phyloP scores from a whole-genome alignment of 2,113 vertebrate species.

The Castor canadensis region DNA sequence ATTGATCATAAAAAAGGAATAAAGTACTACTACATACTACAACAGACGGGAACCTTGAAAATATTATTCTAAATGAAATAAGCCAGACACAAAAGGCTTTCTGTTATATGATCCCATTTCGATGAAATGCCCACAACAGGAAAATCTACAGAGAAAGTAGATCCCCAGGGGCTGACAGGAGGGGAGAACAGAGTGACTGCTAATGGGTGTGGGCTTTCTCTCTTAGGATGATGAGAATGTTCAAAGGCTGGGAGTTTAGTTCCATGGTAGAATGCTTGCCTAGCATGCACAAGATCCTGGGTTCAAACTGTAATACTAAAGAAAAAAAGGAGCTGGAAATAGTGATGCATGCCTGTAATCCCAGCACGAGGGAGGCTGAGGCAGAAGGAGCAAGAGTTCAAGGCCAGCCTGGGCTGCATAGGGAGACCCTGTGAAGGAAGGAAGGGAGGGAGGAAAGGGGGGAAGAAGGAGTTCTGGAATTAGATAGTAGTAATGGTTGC shows the following conservation, averaged over 20 bases:
- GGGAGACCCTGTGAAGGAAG: background rate
- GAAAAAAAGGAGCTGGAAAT: too few relatives aligned
- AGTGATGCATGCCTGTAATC: too few relatives aligned
- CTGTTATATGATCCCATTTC: background rate
- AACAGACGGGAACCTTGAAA: constrained; percentile 46
- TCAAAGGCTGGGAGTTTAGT: background rate
- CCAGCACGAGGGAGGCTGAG: background rate
- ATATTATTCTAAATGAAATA: background rate
- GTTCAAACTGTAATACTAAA: background rate
- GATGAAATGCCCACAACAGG: background rate
- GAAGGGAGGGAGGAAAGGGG: background rate
- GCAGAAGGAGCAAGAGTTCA: background rate
- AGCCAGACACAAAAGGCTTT: background rate
- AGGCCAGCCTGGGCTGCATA: too few relatives aligned
- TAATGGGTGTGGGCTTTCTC: background rate
- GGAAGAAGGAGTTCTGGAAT: background rate
- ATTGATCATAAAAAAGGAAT: background rate
- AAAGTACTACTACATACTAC: background rate
- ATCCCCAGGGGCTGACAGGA: background rate
- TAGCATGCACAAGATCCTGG: background rate
- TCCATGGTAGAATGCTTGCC: background rate
- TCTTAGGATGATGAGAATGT: background rate
- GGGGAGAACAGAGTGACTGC: background rate
- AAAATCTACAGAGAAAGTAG: background rate
- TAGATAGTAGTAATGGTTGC: background rate